Conservation (phyloP, 2,888 invertebrate genomes). For the Ptilodon capucinus region DNA sequence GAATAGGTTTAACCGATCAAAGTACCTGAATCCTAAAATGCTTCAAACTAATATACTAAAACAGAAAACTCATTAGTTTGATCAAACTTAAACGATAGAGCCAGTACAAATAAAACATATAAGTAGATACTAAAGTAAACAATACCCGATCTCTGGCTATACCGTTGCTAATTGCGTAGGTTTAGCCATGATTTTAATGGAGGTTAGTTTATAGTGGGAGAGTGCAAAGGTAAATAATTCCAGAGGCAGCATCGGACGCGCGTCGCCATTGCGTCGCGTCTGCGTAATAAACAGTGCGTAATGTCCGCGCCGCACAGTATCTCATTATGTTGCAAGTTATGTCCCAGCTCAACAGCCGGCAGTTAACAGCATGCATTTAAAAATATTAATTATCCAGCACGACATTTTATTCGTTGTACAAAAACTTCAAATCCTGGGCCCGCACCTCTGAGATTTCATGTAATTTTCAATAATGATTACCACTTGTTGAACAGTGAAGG, state of each 20-base stretch:
- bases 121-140: not conserved
- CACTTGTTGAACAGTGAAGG: too few relatives aligned
- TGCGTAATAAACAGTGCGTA: constrained; percentile 58
- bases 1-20: too few relatives aligned
- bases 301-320: constrained; percentile 48
- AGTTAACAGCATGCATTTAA: constrained; percentile 11
- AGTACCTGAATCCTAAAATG: too few relatives aligned
- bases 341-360: constrained; percentile 28
- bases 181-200: not conserved
- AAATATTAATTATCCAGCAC: not conserved
- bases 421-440: too few relatives aligned
- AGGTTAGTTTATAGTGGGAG: not conserved
- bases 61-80: too few relatives aligned
- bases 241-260: constrained; percentile 30
- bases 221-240: not conserved
- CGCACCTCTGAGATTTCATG: too few relatives aligned
- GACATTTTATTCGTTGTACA: too few relatives aligned
- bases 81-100: too few relatives aligned
- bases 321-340: constrained; percentile 51
- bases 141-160: not conserved
- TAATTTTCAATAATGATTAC: too few relatives aligned
- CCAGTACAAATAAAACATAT: too few relatives aligned
- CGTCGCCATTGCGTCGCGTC: constrained; percentile 59
- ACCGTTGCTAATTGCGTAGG: not conserved
- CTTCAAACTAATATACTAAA: too few relatives aligned